Evolutionary conservation across 2,113 vertebrate species (phyloP).

Genomic region (Orycteropus afer): DNA sequence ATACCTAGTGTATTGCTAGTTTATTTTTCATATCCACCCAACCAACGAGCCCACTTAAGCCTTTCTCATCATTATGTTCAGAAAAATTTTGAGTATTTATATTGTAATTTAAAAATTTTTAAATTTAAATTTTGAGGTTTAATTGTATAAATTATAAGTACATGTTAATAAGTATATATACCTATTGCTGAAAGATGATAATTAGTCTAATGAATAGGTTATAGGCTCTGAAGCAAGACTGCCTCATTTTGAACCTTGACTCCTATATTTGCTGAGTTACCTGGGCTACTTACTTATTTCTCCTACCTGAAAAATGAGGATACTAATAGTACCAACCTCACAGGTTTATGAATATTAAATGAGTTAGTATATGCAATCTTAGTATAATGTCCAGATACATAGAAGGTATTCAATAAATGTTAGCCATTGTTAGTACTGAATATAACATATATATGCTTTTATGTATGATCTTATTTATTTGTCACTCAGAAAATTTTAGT

Average conservation of each 20-base stretch:
- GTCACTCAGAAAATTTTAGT: too few species aligned
- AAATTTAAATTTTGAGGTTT: conserved; percentile 19
- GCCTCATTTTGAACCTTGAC: conserved; percentile 9
- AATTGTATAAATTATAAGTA: too few species aligned
- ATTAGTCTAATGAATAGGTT: background rate
- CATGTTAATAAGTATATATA: too few species aligned
- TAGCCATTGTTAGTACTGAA: background rate
- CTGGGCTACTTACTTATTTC: background rate
- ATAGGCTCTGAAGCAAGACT: background rate
- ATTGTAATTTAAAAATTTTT: too few species aligned
- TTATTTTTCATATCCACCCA: background rate
- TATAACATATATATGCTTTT: too few species aligned
- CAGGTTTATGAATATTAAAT: background rate
- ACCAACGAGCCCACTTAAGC: background rate
- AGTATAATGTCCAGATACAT: background rate
- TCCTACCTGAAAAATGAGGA: background rate
- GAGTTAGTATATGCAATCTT: background rate
- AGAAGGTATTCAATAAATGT: too few species aligned
- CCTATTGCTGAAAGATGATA: background rate
- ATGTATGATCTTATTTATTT: too few species aligned
- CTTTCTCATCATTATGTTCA: background rate
- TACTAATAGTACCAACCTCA: background rate
- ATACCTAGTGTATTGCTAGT: background rate
- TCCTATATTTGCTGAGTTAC: background rate
- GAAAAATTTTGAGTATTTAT: background rate